A percentile compares a stretch with the other conserved stretches of the same genome.
Conservation (phyloP, 2,888 invertebrate species). For the Diplazon laetatorius region DNA sequence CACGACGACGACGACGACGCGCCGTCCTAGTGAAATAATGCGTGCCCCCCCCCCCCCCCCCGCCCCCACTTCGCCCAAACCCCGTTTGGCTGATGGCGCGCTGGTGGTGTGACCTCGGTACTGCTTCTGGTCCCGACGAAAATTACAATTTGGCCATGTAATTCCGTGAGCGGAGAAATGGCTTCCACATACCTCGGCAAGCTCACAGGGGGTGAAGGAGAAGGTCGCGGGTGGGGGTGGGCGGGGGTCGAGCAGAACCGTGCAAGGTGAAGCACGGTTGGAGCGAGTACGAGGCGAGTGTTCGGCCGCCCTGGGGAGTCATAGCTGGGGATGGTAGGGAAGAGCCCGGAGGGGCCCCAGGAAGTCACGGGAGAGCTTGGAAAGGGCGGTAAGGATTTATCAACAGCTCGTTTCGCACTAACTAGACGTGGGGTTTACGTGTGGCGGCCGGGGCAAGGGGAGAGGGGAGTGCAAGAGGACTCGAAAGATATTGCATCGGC, state of each 20-base stretch:
- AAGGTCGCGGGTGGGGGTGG: too few species aligned
- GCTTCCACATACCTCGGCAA: slow-evolving; percentile 77
- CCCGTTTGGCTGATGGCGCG: not conserved
- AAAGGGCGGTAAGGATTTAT: slow-evolving; percentile 78
- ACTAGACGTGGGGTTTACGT: slow-evolving; percentile 78
- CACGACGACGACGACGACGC: slow-evolving; percentile 64
- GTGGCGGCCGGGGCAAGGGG: too few species aligned
- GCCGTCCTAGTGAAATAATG: slow-evolving; percentile 77
- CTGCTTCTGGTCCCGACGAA: slow-evolving; percentile 73
- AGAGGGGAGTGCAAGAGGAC: too few species aligned
- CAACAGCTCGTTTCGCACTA: slow-evolving; percentile 81
- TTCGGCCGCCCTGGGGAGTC: slow-evolving; percentile 59
- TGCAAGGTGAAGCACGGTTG: slow-evolving; percentile 37
- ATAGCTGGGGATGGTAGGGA: slow-evolving; percentile 54
- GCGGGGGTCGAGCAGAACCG: slow-evolving; percentile 22
- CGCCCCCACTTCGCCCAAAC: not conserved
- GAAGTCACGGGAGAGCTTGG: slow-evolving; percentile 63
- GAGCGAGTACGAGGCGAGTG: slow-evolving; percentile 62
- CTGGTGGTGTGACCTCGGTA: not conserved
- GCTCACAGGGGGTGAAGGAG: too few species aligned
- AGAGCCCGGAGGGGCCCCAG: slow-evolving; percentile 35
- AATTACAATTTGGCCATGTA: slow-evolving; percentile 82
- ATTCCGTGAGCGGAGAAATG: slow-evolving; percentile 80
- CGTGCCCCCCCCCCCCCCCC: slow-evolving; percentile 65
- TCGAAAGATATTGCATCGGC: slow-evolving; percentile 81